Evolutionary conservation across 2,113 vertebrate genomes (phyloP), one percentile per base, ranked within the genome.

Genomic region (Sporophila hypoxantha): DNA sequence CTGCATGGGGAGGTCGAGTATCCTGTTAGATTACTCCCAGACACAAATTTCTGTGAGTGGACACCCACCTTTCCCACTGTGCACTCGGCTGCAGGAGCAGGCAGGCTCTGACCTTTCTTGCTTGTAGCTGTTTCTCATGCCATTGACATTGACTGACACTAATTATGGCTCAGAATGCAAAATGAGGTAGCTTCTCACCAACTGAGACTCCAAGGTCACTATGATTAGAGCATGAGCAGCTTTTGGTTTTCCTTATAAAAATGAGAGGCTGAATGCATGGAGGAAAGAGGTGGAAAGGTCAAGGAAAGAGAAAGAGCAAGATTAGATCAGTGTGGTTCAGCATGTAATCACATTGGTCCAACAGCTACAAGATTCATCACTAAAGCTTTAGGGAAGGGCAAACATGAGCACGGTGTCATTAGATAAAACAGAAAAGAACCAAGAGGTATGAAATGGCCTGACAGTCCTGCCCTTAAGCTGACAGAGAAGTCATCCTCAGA

Each of bases 161-260:
- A 95, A 96, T 95, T 95, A 92, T 87, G 91, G 91, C 80, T 95
- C 80, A 87, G 93, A 95, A 96, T 91, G 81, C 91, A 95, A 95
- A 85, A 93, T 93, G 92, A 92, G 79, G 87, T 69, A 56, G 70
- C 71, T 75, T 89, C 90, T 93, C 85, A 92, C 86, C 92, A 95
- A 77, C 82, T 67, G 90, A 95, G 84, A 92, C 74, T 94, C 87
- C 93, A 95, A 97, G 94, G 95, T 96, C 95, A 91, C 62, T 57
- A 37, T 39, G 85, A 93, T 93, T 73, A 49, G 20, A 95, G 84
- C 67, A 85, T 50, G 89, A 91, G 88, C 80, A 83, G 69, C 92
- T 80, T 85, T 84, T 85, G 64, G 29, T 59, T 81, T 90, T 93
- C 60, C 77, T 89, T 90, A 75, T 66, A 91, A 94, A 94, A 90